Conservation (phyloP, 2,113 vertebrate species). For the Coryphaenoides rupestris region DNA sequence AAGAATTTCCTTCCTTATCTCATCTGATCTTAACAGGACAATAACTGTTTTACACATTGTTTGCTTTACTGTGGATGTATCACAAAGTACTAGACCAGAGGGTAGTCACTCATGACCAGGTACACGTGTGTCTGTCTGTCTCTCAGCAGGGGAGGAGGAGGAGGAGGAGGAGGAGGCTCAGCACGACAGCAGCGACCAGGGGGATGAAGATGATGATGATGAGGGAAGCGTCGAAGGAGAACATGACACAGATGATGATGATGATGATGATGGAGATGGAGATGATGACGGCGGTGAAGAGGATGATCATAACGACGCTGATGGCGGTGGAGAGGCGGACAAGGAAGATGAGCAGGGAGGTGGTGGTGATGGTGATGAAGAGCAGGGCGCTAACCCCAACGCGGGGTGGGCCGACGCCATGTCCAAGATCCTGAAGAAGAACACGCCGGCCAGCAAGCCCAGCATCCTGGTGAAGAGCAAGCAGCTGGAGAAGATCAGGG, state of each 20-base stretch:
- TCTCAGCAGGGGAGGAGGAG: slow-evolving; percentile 3
- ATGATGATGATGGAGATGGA: background rate
- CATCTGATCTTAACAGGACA: too few species aligned
- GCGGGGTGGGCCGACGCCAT: slow-evolving; percentile 92
- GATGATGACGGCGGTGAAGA: slow-evolving; percentile 7
- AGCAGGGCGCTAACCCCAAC: slow-evolving; percentile 45
- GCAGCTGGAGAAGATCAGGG: slow-evolving; percentile 77
- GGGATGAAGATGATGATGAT: slow-evolving; percentile 9
- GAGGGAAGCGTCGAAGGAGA: slow-evolving; percentile 12
- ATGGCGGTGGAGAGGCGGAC: slow-evolving; percentile 4
- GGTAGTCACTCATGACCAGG: too few species aligned
- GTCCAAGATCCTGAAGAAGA: slow-evolving; percentile 89
- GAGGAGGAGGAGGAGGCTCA: slow-evolving; percentile 8
- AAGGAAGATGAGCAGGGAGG: background rate
- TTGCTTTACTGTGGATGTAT: too few species aligned
- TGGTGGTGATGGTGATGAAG: slow-evolving; percentile 17
- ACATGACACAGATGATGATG: slow-evolving; percentile 1
- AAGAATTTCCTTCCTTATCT: too few species aligned
- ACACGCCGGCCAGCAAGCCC: slow-evolving; percentile 68
- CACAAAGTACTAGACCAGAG: too few species aligned
- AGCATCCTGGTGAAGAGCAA: slow-evolving; percentile 86
- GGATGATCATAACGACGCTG: background rate
- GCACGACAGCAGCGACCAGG: slow-evolving; percentile 7
- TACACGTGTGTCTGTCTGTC: too few species aligned
- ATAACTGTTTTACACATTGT: too few species aligned